Conservation (phyloP, 2,113 vertebrate species). For the Proteles cristata region DNA sequence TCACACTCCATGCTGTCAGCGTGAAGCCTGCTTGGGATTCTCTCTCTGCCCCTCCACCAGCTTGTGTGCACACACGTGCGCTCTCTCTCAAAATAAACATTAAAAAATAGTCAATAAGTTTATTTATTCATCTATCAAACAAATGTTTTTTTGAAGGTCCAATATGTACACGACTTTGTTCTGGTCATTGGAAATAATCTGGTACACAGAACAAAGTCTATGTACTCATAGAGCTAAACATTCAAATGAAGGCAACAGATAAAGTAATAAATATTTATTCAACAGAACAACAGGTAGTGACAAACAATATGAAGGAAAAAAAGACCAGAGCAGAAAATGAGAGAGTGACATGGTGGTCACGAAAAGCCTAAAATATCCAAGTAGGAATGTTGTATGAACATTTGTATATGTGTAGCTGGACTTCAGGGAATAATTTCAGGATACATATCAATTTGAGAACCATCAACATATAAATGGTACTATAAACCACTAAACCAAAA, state of each 20-base stretch:
- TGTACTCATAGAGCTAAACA: neutral
- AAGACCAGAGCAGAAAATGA: neutral
- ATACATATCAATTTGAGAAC: conserved; percentile 10
- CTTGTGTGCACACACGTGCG: too few species aligned
- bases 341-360: neutral
- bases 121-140: neutral
- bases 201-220: neutral
- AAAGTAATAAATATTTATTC: neutral
- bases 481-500: neutral
- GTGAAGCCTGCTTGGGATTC: too few species aligned
- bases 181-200: neutral
- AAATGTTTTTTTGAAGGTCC: neutral
- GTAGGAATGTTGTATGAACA: neutral
- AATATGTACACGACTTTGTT: neutral
- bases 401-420: neutral
- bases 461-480: neutral
- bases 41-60: too few species aligned
- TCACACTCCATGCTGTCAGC: too few species aligned
- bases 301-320: neutral
- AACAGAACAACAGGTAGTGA: neutral
- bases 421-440: neutral
- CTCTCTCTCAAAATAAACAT: neutral
- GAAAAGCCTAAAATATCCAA: neutral
- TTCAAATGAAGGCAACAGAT: neutral
- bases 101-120: neutral